Percentiles rank a stretch among this genome's conserved stretches.
These are phyloP conservation scores for Andrena fulva DNA, from an alignment of 2,888 invertebrate genomes.

Conservation along the genomic window DNA sequence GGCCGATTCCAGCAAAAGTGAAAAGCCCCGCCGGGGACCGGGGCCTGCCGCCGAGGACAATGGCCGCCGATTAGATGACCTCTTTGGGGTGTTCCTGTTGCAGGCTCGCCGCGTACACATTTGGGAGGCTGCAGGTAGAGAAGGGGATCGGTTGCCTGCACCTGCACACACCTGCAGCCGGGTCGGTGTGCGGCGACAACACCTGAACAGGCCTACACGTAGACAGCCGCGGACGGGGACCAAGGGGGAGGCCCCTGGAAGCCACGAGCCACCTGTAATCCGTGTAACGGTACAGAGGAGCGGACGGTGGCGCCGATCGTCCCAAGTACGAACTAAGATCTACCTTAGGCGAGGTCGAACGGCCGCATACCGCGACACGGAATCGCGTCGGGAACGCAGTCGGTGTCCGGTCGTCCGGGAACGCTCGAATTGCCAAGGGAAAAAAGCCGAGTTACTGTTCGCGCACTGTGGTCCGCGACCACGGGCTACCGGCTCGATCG, in stretches of 20 bases:
- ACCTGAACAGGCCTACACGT: constrained; percentile 3
- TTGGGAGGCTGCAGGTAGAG: constrained; percentile 41
- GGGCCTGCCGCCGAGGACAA: constrained; percentile 67
- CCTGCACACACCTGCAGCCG: constrained; percentile 52
- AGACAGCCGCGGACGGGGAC: background rate
- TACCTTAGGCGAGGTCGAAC: constrained; percentile 84
- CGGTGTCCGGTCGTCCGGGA: constrained; percentile 71
- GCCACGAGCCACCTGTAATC: constrained; percentile 76
- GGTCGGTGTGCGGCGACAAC: background rate
- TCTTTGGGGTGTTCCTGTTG: constrained; percentile 62
- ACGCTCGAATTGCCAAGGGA: constrained; percentile 53
- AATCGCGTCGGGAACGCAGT: constrained; percentile 81
- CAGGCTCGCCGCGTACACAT: constrained; percentile 31
- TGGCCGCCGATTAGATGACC: constrained; percentile 76
- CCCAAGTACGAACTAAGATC: constrained; percentile 50
- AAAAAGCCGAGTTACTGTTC: background rate
- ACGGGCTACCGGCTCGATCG: constrained; percentile 29
- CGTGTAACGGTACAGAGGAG: constrained; percentile 79
- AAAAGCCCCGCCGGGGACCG: constrained; percentile 35
- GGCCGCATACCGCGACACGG: constrained; percentile 83
- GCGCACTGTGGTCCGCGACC: constrained; percentile 15
- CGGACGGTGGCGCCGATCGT: constrained; percentile 80
- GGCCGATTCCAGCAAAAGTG: constrained; percentile 58
- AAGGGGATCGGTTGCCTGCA: constrained; percentile 36
- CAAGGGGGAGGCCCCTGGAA: constrained; percentile 18